These are phyloP conservation scores for Tachuris rubrigastra DNA, from an alignment of 2,113 vertebrate genomes.

Conservation along the genomic window DNA sequence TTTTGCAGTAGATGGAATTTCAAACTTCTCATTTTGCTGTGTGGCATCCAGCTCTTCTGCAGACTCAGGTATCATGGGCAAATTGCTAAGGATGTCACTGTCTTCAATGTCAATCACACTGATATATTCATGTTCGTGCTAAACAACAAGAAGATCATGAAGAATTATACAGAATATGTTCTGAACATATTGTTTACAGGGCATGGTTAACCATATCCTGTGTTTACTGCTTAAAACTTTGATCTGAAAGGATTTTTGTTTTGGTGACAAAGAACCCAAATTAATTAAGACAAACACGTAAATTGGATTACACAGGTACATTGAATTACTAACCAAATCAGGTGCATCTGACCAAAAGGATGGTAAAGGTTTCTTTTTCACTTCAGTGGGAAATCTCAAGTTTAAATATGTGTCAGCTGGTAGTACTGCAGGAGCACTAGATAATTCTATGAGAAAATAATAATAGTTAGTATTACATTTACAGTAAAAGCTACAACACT, in stretches of 20 bases:
- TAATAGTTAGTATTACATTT: not conserved
- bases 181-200: not conserved
- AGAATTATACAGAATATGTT: not conserved
- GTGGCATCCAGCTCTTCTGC: not conserved
- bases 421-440: not conserved
- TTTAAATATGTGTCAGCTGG: conserved; percentile 60
- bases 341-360: not conserved
- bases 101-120: conserved; percentile 84
- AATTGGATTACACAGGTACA: not conserved
- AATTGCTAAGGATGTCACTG: conserved; percentile 53
- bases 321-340: conserved; percentile 66
- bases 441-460: conserved; percentile 42
- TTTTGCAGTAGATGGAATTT: conserved; percentile 60
- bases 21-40: not conserved
- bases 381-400: conserved; percentile 35
- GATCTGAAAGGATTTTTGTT: not conserved
- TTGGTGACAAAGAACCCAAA: not conserved
- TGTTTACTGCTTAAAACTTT: not conserved
- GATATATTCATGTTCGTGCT: conserved; percentile 73
- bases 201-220: not conserved
- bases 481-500: not conserved
- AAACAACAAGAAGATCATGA: not conserved
- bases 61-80: conserved; percentile 40
- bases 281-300: not conserved
- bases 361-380: not conserved